A percentile compares a stretch with the other conserved stretches of the same genome.
These are phyloP conservation scores for Brachionus rubens DNA, from an alignment of 1,140 invertebrate genomes.

Conservation along the genomic window DNA sequence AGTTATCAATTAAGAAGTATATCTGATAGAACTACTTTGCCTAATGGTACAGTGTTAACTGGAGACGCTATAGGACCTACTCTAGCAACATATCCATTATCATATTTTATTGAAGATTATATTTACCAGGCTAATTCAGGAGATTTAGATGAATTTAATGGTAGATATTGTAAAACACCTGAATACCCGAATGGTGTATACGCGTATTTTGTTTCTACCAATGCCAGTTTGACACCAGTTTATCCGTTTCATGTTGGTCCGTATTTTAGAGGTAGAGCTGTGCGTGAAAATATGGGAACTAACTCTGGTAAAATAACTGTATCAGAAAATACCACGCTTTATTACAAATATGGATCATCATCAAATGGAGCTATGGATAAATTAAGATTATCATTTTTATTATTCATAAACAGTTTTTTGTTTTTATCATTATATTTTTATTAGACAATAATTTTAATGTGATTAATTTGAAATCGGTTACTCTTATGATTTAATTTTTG, in stretches of 20 bases:
- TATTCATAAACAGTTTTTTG: no score
- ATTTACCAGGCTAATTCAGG: not conserved
- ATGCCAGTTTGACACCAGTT: not conserved
- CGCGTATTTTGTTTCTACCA: not conserved
- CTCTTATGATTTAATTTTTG: no score
- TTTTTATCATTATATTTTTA: no score
- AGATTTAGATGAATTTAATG: constrained; percentile 33
- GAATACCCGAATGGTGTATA: constrained; percentile 19
- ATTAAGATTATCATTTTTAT: no score
- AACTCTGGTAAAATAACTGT: not conserved
- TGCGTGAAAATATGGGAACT: not conserved
- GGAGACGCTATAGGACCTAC: not conserved
- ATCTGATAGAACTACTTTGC: not conserved
- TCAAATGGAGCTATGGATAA: no score
- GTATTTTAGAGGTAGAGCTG: not conserved
- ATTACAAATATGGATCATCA: not conserved
- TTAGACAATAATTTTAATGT: no score
- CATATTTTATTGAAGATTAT: constrained; percentile 5
- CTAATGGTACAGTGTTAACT: not conserved
- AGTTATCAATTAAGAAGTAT: not conserved
- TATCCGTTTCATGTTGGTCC: constrained; percentile 33
- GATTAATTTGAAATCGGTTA: no score
- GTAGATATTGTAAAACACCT: constrained; percentile 16
- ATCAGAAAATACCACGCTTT: not conserved
- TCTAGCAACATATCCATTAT: not conserved